Conservation (phyloP, 2,888 invertebrate genomes). For the Pilophorus perplexus region DNA sequence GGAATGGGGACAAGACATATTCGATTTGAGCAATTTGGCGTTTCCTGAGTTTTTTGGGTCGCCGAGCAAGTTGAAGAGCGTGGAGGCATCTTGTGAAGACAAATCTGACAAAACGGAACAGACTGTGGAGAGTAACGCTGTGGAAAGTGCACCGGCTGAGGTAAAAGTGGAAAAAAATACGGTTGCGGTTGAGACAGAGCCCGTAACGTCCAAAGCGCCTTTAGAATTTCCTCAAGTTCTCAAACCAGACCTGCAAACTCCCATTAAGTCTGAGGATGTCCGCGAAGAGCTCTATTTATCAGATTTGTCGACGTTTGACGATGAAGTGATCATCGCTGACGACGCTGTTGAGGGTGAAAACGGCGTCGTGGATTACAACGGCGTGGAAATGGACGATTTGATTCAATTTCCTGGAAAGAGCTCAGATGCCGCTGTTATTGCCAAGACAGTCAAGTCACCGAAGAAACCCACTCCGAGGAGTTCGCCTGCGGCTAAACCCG, state of each 20-base stretch:
- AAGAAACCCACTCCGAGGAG: neutral
- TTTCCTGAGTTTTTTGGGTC: conserved; percentile 9
- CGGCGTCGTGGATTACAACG: conserved; percentile 9
- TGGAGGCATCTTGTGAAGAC: too few species aligned
- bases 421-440: neutral
- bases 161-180: neutral
- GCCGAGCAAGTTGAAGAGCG: neutral
- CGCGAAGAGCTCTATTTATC: conserved; percentile 4
- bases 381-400: conserved; percentile 30
- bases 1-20: conserved; percentile 3
- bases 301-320: conserved; percentile 6
- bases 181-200: neutral
- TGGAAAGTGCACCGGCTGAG: neutral
- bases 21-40: neutral
- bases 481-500: too few species aligned
- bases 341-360: neutral
- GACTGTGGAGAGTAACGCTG: neutral
- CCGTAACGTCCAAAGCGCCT: neutral
- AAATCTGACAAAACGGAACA: neutral
- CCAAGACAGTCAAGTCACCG: neutral
- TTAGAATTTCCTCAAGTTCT: neutral
- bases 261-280: neutral
- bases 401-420: conserved; percentile 24
- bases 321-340: conserved; percentile 20
- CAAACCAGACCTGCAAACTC: neutral